phyloP scores from a whole-genome alignment of 2,888 invertebrate species.

The Limnephilus lunatus region DNA sequence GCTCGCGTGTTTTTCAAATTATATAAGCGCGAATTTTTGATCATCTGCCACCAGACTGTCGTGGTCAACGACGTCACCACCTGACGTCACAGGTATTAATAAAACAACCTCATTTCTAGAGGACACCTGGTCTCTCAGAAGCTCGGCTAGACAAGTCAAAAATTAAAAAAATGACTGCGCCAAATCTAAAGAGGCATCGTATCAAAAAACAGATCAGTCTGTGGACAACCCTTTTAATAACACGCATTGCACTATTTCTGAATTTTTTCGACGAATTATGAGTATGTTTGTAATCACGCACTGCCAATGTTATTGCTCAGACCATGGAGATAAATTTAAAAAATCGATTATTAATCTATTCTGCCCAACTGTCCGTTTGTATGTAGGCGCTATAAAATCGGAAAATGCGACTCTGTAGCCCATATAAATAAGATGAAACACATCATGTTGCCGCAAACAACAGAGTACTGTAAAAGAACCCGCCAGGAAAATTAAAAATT shows the following conservation, averaged over 20 bases:
- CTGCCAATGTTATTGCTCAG: not conserved
- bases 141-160: not conserved
- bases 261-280: not conserved
- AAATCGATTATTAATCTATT: not conserved
- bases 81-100: slow-evolving; percentile 55
- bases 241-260: not conserved
- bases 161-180: not conserved
- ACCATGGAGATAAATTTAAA: not conserved
- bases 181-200: not conserved
- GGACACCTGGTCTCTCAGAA: slow-evolving; percentile 3
- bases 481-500: too few species aligned
- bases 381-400: too few species aligned
- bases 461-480: too few species aligned
- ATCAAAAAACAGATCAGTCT: not conserved
- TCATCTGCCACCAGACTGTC: slow-evolving; percentile 53
- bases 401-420: too few species aligned
- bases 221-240: not conserved
- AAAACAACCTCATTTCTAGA: slow-evolving; percentile 43
- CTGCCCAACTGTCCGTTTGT: too few species aligned
- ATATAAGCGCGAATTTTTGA: slow-evolving; percentile 57
- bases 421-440: too few species aligned
- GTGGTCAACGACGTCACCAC: slow-evolving; percentile 47
- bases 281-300: not conserved
- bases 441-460: too few species aligned
- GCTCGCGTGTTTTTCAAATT: not conserved